phyloP scores from a whole-genome alignment of 2,888 invertebrate species.

The Biston stratarius region DNA sequence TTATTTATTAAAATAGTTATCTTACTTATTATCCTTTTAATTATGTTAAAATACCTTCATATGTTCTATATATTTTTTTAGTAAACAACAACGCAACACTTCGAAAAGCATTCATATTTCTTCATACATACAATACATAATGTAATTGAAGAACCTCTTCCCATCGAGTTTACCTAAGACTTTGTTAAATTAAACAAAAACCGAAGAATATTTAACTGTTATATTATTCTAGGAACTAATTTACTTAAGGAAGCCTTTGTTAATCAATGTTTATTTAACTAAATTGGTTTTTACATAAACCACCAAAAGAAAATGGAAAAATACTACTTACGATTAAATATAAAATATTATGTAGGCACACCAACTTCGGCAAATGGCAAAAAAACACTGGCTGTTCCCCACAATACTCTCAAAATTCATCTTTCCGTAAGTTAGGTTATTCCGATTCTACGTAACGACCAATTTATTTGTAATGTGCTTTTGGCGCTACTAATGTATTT shows the following conservation, averaged over 20 bases:
- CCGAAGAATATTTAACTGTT: background rate
- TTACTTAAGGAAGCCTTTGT: background rate
- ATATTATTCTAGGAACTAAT: too few species aligned
- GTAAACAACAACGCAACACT: too few species aligned
- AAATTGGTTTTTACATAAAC: background rate
- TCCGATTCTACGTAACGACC: background rate
- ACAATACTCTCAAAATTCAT: background rate
- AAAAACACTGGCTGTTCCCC: slow-evolving; percentile 1
- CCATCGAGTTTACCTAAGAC: background rate
- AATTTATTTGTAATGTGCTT: background rate
- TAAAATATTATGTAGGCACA: slow-evolving; percentile 2
- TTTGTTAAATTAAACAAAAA: background rate
- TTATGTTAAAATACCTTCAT: too few species aligned
- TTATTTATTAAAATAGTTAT: too few species aligned
- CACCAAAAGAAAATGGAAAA: background rate
- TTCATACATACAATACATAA: too few species aligned
- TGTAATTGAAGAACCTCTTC: background rate
- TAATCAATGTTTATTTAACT: background rate
- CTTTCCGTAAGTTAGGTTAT: background rate
- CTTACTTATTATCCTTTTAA: too few species aligned
- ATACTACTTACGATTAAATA: slow-evolving; percentile 7
- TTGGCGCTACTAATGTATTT: background rate
- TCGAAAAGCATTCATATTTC: too few species aligned
- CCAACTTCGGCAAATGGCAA: background rate
- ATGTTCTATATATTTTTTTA: too few species aligned